A percentile compares a stretch with the other conserved stretches of the same genome.
phyloP scores from a whole-genome alignment of 2,797 vertebrate species.

The Eidolon dupreanum region DNA sequence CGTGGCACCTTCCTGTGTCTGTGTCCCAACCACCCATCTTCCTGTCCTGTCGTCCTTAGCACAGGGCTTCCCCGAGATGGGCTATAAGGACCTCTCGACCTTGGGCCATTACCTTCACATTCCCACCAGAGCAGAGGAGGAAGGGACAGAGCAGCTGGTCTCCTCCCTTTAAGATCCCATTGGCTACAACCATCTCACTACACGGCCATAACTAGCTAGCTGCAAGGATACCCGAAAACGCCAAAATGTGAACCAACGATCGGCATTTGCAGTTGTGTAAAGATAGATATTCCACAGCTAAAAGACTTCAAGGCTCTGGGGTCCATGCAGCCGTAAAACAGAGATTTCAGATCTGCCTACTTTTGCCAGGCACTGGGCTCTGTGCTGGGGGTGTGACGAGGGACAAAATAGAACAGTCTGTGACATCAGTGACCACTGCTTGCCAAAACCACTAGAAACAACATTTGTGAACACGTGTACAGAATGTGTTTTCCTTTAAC shows the following conservation, averaged over 20 bases:
- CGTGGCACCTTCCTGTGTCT: neutral
- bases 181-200: neutral
- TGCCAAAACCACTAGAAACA: neutral
- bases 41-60: neutral
- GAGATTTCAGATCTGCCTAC: neutral
- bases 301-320: neutral
- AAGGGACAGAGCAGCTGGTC: neutral
- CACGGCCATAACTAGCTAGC: neutral
- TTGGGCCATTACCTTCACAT: neutral
- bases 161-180: neutral
- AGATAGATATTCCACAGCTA: neutral
- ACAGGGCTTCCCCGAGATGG: neutral
- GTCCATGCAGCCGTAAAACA: neutral
- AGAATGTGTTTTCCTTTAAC: neutral
- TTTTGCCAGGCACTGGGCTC: neutral
- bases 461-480: neutral
- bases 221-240: neutral
- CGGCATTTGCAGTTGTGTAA: neutral
- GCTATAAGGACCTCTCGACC: neutral
- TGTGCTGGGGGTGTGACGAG: neutral
- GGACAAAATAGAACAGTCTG: neutral
- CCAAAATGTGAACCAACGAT: neutral
- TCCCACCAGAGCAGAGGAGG: neutral
- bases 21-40: accelerated
- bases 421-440: too few relatives aligned